Base-by-base conservation (phyloP, 1,140 invertebrate species). In the Platorchestia sp. region DNA sequence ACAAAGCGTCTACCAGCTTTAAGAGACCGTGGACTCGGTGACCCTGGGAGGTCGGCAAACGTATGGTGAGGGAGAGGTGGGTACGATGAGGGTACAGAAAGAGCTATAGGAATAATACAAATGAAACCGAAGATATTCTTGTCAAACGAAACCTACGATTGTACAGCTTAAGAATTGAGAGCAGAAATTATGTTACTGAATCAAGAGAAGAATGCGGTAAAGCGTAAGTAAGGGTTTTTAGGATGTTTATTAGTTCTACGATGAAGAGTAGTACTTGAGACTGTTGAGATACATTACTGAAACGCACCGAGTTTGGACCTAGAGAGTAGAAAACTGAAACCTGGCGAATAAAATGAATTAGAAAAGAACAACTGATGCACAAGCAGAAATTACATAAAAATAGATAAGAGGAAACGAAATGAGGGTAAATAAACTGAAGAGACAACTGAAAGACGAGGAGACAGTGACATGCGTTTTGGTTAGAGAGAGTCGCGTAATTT, bases 1-100 rank as follows among this genome's bases (percentile, higher is more conserved):
- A 93, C 91, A 93, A 93, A 93, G 91, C 91, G 41, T 45, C 43
- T 45, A 44, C 45, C 91, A 93, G 91, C 91, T 93, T 93, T 93
- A 93, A 45, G 91, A 93, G 91, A 45, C 91, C 91, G 43, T 47
- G 91, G 91, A 93, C 91, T 93, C 91, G 45, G 43, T 93, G 91
- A 93, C 91, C 91, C 91, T 93, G 91, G 91, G 43, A 40, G 91
- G 43, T 93, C 59, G 59, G 59, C 59, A 42, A 27, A 90, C 41
- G 87, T 14, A 43, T 16, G 87, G 44, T 90, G 87, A 90, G 41
- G 87, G 87, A 90, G 87, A 90, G 19, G 87, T 75, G 59, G 59
- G 59, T 75, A 75, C 14, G 36, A 36, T 36, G 59, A 75, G 59
- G 59, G 59, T 75, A 75, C 59, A 75, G 59, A 75, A 75, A 75